phyloP scores from a whole-genome alignment of 2,797 vertebrate genomes.

The Hydrophis major region DNA sequence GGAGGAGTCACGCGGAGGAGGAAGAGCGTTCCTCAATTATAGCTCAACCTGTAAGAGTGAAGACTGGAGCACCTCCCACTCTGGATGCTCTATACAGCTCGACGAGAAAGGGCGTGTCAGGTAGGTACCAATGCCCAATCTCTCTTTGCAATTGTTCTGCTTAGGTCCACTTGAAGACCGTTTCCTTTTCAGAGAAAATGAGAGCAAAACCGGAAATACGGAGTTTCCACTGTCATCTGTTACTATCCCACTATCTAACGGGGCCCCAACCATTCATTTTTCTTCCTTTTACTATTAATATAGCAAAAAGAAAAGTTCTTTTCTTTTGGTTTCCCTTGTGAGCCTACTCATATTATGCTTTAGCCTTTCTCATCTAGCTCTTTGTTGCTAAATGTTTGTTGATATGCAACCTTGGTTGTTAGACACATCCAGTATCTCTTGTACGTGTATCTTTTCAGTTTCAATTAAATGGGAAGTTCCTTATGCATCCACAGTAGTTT shows the following conservation, averaged over 20 bases:
- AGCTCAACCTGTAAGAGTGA: too few species aligned
- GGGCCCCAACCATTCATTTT: not conserved
- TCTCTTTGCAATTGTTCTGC: not conserved
- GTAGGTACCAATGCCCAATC: not conserved
- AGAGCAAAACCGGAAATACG: not conserved
- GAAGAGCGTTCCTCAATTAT: too few species aligned
- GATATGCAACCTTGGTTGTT: not conserved
- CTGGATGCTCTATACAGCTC: too few species aligned
- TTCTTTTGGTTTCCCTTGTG: not conserved
- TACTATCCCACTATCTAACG: not conserved
- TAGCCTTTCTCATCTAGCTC: not conserved
- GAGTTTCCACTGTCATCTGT: not conserved
- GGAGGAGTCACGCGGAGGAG: too few species aligned
- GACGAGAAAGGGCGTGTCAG: too few species aligned
- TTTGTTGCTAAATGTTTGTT: not conserved
- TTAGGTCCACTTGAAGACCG: not conserved
- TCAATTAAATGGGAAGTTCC: not conserved
- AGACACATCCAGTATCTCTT: not conserved
- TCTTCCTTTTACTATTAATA: not conserved
- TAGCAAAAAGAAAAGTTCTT: not conserved
- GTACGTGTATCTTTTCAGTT: not conserved
- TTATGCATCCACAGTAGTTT: not conserved
- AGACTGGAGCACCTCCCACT: too few species aligned
- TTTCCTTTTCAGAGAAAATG: not conserved
- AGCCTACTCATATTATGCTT: not conserved